Percentiles rank a stretch among this genome's conserved stretches.
These are phyloP conservation scores for Ylistrum balloti DNA, from an alignment of 1,140 invertebrate species.

Conservation along the genomic window DNA sequence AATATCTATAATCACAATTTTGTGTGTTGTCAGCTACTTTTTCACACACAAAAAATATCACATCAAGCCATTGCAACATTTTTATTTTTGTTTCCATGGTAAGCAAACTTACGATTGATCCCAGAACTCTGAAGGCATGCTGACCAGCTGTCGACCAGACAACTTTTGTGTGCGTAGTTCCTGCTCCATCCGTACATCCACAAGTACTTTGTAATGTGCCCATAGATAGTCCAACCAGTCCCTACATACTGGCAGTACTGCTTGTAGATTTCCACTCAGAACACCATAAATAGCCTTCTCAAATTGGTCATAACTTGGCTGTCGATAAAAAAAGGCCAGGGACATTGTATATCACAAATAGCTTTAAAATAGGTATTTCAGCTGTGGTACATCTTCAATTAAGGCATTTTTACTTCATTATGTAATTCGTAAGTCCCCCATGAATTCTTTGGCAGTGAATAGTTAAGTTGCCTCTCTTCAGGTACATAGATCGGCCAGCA, in stretches of 20 bases:
- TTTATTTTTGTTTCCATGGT: not conserved
- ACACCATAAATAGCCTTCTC: conserved; percentile 88
- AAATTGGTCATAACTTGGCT: conserved; percentile 81
- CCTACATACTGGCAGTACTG: conserved; percentile 88
- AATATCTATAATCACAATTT: too few species aligned
- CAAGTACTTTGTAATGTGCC: conserved; percentile 92
- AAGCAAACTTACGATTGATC: conserved; percentile 86
- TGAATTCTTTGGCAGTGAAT: too few species aligned
- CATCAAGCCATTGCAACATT: too few species aligned
- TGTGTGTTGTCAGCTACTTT: too few species aligned
- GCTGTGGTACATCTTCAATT: too few species aligned
- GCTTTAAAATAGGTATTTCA: too few species aligned
- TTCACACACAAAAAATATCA: too few species aligned
- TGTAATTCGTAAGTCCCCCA: too few species aligned
- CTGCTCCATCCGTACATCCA: conserved; percentile 93
- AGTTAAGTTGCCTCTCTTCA: too few species aligned
- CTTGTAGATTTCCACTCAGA: conserved; percentile 92
- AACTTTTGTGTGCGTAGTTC: conserved; percentile 84
- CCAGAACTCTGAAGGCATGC: conserved; percentile 90
- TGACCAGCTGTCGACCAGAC: conserved; percentile 72
- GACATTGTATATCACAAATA: too few species aligned
- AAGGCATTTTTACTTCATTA: too few species aligned
- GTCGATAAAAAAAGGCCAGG: conserved; percentile 41
- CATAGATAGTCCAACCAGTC: conserved; percentile 95
- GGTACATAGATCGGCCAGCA: too few species aligned